phyloP scores from a whole-genome alignment of 2,113 vertebrate species.

The Brachypteracias leptosomus region DNA sequence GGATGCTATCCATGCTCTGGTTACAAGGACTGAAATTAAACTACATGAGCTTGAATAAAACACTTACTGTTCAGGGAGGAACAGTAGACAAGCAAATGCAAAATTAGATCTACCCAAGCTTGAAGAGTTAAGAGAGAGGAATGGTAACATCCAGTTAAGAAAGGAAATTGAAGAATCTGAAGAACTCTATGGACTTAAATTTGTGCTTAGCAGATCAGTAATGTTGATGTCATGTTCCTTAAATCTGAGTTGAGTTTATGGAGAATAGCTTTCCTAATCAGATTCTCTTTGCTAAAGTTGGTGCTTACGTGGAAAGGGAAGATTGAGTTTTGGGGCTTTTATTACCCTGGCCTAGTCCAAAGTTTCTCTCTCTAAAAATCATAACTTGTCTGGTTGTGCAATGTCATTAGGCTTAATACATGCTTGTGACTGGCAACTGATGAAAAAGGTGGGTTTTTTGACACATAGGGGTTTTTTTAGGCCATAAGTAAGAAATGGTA shows the following conservation, averaged over 20 bases:
- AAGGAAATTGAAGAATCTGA: background rate
- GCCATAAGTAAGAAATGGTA: background rate
- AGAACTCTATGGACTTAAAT: background rate
- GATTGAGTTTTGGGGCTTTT: background rate
- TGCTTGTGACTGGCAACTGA: background rate
- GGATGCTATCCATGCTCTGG: background rate
- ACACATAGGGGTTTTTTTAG: too few species aligned
- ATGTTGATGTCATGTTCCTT: background rate
- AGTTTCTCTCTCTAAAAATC: background rate
- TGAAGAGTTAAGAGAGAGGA: background rate
- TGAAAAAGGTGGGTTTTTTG: too few species aligned
- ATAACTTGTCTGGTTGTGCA: background rate
- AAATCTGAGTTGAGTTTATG: background rate
- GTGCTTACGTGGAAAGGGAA: background rate
- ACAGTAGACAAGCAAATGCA: background rate
- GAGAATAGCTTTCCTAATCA: background rate
- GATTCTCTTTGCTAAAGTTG: background rate
- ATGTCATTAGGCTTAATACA: background rate
- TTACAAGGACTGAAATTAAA: background rate
- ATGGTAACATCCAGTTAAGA: background rate
- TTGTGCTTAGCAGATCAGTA: background rate
- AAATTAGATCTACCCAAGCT: background rate
- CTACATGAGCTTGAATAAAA: slow-evolving; percentile 7
- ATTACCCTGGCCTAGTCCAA: background rate
- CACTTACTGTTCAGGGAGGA: background rate